Base-by-base conservation (phyloP, 2,113 vertebrate genomes). In the Numida meleagris region DNA sequence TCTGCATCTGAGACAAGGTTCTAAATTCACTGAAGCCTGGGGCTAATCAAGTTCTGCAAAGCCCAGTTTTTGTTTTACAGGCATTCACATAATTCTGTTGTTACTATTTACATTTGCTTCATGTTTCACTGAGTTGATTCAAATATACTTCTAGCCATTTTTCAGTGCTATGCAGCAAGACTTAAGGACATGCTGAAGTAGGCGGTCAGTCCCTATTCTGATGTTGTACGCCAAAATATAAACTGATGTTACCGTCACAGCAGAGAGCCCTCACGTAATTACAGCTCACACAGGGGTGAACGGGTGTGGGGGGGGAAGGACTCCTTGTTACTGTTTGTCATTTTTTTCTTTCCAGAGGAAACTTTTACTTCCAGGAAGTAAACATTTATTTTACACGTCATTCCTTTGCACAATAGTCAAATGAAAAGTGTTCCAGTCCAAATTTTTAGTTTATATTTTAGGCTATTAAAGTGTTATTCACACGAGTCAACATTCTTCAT, bases 351-450 rank as follows among this genome's bases (percentile, higher is more conserved):
- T 88, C 17, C 73, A 63, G 50, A 93, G 72, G 42, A 55, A 92
- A 79, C 20, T 67, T 90, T 53, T 85, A 88, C 58, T 94, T 95
- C 71, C 67, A 82, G 59, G 63, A 96, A 89, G 48, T 75, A 94
- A 89, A 92, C 45, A 86, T 80, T 82, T 82, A 77, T 80, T 82
- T 93, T 82, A 89, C 13, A 36, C 0, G 1, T 46, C 33, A 80
- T 50, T 86, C 79, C 46, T 83, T 55, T 74, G 38, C 78, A 88
- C 36, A 93, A 50, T 1, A 85, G 24, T 40, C 4, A 73, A 74
- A 77, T 38, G 25, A 79, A 51, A 90, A 59, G 55, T 17, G 18
- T 55, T 82, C 13, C 11, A 77, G 38, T 42, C 23, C 29, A 86
- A 46, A 71, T 43, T 62, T 77, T 82, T 61, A 80, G 58, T 92